phyloP scores from a whole-genome alignment of 2,113 vertebrate species.

The Halcyon malimbica region DNA sequence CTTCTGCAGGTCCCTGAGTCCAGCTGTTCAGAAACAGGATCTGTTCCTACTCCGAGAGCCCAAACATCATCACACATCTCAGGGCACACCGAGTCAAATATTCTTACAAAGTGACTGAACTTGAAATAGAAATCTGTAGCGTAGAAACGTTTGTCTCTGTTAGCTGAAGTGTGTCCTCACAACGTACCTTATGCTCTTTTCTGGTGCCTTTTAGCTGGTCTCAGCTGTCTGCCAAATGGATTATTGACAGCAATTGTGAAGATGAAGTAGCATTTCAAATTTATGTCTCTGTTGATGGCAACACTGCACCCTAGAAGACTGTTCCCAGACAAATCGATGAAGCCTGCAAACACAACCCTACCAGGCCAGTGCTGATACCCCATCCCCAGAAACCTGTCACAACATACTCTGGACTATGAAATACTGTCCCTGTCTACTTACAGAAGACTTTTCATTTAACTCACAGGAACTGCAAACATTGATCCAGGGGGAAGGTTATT shows the following conservation, averaged over 20 bases:
- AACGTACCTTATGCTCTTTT: not conserved
- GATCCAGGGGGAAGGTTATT: not conserved
- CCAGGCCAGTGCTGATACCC: not conserved
- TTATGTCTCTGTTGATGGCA: not conserved
- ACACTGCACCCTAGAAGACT: not conserved
- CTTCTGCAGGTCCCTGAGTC: not conserved
- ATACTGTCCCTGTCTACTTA: not conserved
- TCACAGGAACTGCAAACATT: not conserved
- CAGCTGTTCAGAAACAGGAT: not conserved
- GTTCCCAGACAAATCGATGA: not conserved
- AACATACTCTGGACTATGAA: not conserved
- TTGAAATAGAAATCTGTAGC: not conserved
- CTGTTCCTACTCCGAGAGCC: not conserved
- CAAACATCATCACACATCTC: not conserved
- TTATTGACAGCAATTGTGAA: slow-evolving; percentile 11
- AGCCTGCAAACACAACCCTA: not conserved
- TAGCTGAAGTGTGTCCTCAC: not conserved
- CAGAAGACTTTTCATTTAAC: not conserved
- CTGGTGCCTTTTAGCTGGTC: not conserved
- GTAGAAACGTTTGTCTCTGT: not conserved
- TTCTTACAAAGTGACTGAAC: not conserved
- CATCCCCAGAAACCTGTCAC: not conserved
- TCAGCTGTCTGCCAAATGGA: not conserved
- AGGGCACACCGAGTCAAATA: not conserved
- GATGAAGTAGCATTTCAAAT: slow-evolving; percentile 2